These are phyloP conservation scores for Carassius gibelio DNA, from an alignment of 2,113 vertebrate genomes.

Conservation along the genomic window DNA sequence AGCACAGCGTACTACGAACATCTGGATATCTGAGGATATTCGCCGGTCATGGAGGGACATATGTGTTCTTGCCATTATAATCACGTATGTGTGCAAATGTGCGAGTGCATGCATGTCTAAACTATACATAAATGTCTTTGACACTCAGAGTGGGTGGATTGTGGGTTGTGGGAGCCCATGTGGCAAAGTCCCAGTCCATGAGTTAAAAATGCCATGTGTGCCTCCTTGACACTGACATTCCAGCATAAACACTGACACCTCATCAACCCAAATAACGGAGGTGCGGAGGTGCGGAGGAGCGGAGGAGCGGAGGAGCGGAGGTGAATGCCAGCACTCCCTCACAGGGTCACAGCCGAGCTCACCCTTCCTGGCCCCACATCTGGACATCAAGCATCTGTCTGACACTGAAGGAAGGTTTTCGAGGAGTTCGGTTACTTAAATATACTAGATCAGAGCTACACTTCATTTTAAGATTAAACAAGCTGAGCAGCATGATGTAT, in stretches of 20 bases:
- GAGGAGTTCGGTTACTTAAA: not conserved
- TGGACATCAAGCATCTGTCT: constrained; percentile 14
- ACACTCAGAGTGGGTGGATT: constrained; percentile 32
- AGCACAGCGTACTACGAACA: not conserved
- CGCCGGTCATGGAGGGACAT: constrained; percentile 11
- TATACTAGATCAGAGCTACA: not conserved
- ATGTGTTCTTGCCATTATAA: constrained; percentile 22
- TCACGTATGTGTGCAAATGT: constrained; percentile 17
- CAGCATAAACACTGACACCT: constrained; percentile 46
- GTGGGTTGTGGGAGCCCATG: constrained; percentile 31
- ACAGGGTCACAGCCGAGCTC: constrained; percentile 1
- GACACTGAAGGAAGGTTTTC: not conserved
- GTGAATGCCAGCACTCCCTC: constrained; percentile 11
- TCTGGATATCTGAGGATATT: constrained; percentile 10
- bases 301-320: not conserved
- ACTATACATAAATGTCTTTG: constrained; percentile 23
- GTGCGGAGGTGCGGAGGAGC: not conserved
- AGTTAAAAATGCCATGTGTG: constrained; percentile 29
- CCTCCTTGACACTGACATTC: constrained; percentile 25
- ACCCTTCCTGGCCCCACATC: not conserved
- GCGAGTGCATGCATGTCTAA: not conserved
- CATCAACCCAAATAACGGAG: constrained; percentile 31
- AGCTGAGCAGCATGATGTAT: not conserved
- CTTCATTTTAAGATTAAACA: not conserved
- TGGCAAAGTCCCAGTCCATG: constrained; percentile 30